phyloP scores from a whole-genome alignment of 2,888 invertebrate species.

The Dicyrtoma fusca region DNA sequence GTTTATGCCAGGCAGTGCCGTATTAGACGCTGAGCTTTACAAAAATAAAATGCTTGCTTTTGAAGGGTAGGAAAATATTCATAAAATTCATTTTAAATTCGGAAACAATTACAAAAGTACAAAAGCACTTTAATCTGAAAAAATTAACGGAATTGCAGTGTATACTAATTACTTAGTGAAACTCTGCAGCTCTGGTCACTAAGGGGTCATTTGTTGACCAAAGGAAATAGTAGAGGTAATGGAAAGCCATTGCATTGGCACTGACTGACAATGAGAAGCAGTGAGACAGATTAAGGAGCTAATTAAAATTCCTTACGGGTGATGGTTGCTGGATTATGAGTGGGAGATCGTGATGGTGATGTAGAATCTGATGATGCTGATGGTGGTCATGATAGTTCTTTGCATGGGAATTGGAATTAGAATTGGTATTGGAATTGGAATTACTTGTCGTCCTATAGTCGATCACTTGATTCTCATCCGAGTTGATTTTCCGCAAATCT shows the following conservation, averaged over 20 bases:
- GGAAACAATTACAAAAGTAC: too few relatives aligned
- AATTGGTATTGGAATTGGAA: conserved; percentile 20
- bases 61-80: too few relatives aligned
- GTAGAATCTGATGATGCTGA: conserved; percentile 23
- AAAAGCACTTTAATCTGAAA: too few relatives aligned
- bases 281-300: conserved; percentile 1
- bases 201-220: too few relatives aligned
- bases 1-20: too few relatives aligned
- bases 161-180: too few relatives aligned
- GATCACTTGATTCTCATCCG: conserved; percentile 38
- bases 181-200: too few relatives aligned
- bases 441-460: conserved; percentile 40
- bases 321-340: conserved; percentile 35
- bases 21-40: too few relatives aligned
- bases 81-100: too few relatives aligned
- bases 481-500: conserved; percentile 63
- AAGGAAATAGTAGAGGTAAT: too few relatives aligned
- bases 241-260: neutral
- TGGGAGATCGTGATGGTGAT: conserved; percentile 34
- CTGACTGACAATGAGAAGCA: neutral
- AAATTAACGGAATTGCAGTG: too few relatives aligned
- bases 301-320: conserved; percentile 39
- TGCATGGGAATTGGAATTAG: conserved; percentile 9
- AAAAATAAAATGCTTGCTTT: too few relatives aligned
- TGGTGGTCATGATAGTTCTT: conserved; percentile 32